Percentiles rank a stretch among this genome's conserved stretches.
These are phyloP conservation scores for Hydrocynus forskahlii DNA, from an alignment of 2,797 vertebrate genomes.

Conservation along the genomic window DNA sequence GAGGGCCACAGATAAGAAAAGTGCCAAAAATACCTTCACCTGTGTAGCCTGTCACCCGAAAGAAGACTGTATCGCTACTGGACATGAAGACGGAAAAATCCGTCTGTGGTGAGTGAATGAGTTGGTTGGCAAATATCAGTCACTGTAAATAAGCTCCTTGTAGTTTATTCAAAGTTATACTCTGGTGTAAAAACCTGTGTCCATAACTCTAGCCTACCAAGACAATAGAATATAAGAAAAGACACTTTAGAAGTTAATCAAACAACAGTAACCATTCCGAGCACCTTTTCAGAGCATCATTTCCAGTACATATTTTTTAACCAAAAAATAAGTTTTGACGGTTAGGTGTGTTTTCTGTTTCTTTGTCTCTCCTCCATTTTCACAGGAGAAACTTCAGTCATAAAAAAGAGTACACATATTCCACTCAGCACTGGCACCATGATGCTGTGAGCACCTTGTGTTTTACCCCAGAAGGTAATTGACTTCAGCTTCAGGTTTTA, in stretches of 20 bases:
- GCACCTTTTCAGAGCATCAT: too few relatives aligned
- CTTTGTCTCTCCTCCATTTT: background rate
- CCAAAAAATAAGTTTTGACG: background rate
- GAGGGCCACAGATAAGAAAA: conserved; percentile 76
- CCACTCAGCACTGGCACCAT: conserved; percentile 92
- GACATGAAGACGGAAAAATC: conserved; percentile 92
- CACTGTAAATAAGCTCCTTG: background rate
- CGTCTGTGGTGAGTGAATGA: conserved; percentile 85
- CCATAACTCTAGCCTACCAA: too few relatives aligned
- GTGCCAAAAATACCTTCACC: conserved; percentile 81
- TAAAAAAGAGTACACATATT: conserved; percentile 86
- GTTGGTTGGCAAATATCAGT: too few relatives aligned
- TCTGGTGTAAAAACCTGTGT: too few relatives aligned
- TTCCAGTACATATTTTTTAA: too few relatives aligned
- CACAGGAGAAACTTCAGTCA: conserved; percentile 90
- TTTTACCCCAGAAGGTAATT: conserved; percentile 89
- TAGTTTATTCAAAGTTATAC: background rate
- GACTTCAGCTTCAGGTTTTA: background rate
- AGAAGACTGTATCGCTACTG: conserved; percentile 92
- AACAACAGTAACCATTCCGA: too few relatives aligned
- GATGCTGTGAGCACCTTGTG: conserved; percentile 83
- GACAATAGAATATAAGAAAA: too few relatives aligned
- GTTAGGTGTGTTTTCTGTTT: background rate
- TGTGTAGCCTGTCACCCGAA: conserved; percentile 90
- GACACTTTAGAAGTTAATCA: too few relatives aligned